Base-by-base conservation (phyloP, 2,888 invertebrate genomes). In the Apodemia mormo region DNA sequence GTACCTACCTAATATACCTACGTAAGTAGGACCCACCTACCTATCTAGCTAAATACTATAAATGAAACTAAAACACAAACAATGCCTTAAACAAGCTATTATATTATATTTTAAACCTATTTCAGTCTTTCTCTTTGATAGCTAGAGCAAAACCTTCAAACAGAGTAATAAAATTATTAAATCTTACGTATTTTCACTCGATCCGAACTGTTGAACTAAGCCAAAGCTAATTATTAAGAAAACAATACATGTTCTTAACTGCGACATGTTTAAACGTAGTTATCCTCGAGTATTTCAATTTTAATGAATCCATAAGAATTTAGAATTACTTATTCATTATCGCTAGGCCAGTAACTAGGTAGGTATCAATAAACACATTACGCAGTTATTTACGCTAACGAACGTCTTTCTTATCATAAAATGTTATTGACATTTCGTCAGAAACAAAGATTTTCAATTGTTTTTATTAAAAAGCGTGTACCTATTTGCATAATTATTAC, bases 401-500 rank as follows among this genome's bases (percentile, higher is more conserved):
- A 82, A 82, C 85, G 82, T 85, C 85, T 85, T 77, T 80, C 80
- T 88, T 89, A 89, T 89, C 89, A 73, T 74, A 74, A 71, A 79
- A 84, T 84, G 85, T 82, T 85, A 85, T 84, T 88, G 88, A 89
- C 87, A 82, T 84, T 77, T 77, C 76, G 56, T 61, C 66, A 69
- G 75, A 76, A 65, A 40, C 65, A 65, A 40, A 65, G 40, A 58
- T 58, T 58, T 58, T 58, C 30, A 30, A 29, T 58, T 10, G 30
- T 22, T 58, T 58, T 58, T 29, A 58, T 9, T 58, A 58, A 58
- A 56, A 58, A 58, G 30, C 12, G 2, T 1, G 3, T 45, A 45
- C 45, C 10, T 45, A 45, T 12, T 45, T 45, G 45, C 45, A 40
- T 40, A 22, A 22, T 22, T 22, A 22, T 22, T 22, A 40, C 8